These are phyloP conservation scores for Druon quercuslanigerum DNA, from an alignment of 1,140 invertebrate genomes.

Conservation along the genomic window DNA sequence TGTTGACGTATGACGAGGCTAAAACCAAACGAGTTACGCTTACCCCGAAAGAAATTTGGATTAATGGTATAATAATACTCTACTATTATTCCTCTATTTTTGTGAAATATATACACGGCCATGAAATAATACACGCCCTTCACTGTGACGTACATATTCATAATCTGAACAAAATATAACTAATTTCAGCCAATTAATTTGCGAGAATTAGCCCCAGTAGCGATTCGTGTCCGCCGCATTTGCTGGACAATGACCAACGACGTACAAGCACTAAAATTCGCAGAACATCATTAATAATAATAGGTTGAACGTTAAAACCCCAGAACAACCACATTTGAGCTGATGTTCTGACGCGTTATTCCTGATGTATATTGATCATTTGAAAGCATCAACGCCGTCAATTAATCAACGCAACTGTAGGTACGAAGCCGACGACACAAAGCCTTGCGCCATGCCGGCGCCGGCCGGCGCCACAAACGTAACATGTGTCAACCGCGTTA, in stretches of 20 bases:
- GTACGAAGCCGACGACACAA: constrained; percentile 44
- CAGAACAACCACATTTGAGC: constrained; percentile 1
- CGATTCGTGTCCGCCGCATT: not conserved
- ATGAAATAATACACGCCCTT: too few species aligned
- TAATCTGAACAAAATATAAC: not conserved
- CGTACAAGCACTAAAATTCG: not conserved
- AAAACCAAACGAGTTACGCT: too few species aligned
- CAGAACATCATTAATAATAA: constrained; percentile 43
- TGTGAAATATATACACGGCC: too few species aligned
- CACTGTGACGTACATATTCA: too few species aligned
- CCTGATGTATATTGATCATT: constrained; percentile 46
- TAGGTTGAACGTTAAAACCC: constrained; percentile 24
- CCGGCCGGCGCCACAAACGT: constrained; percentile 43
- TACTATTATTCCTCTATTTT: too few species aligned
- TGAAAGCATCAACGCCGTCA: constrained; percentile 41
- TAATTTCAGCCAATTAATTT: not conserved
- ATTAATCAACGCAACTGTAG: constrained; percentile 51
- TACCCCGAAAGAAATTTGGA: too few species aligned
- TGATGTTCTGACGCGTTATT: constrained; percentile 34
- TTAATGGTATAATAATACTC: too few species aligned
- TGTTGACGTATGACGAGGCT: too few species aligned
- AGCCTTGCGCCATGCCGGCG: constrained; percentile 40
- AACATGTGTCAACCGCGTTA: constrained; percentile 59
- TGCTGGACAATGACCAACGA: not conserved
- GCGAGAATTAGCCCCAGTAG: not conserved